Conservation (phyloP, 2,797 vertebrate species). For the Salmo trutta region DNA sequence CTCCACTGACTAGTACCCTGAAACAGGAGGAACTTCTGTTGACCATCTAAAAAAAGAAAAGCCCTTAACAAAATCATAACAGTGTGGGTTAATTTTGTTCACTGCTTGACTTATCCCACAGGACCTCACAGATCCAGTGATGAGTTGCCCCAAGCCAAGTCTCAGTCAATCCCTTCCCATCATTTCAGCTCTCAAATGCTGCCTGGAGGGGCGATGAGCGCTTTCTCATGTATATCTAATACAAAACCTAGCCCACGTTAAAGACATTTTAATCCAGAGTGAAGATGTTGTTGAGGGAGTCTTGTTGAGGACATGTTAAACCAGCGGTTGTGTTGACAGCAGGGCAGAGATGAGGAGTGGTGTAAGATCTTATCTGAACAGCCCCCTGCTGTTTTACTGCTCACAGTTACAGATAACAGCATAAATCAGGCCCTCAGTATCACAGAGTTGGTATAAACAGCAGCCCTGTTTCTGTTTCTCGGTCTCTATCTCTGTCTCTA, state of each 20-base stretch:
- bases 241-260: slow-evolving; percentile 12
- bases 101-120: slow-evolving; percentile 28
- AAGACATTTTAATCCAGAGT: slow-evolving; percentile 26
- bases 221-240: slow-evolving; percentile 22
- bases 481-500: no score
- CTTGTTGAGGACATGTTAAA: slow-evolving; percentile 23
- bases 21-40: no score
- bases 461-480: not conserved
- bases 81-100: slow-evolving; percentile 5
- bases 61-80: not conserved
- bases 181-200: slow-evolving; percentile 26
- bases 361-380: not conserved
- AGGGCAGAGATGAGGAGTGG: not conserved
- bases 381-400: not conserved
- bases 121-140: slow-evolving; percentile 31
- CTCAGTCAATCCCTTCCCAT: slow-evolving; percentile 10
- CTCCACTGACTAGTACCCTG: no score
- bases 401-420: not conserved
- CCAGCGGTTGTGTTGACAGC: not conserved
- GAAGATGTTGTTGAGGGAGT: slow-evolving; percentile 11
- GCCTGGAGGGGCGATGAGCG: slow-evolving; percentile 25
- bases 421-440: slow-evolving; percentile 11
- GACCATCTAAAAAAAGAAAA: not conserved
- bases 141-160: slow-evolving; percentile 29
- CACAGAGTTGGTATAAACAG: slow-evolving; percentile 13